These are phyloP conservation scores for Heliocidaris tuberculata DNA, from an alignment of 35 echinoderm and acorn worm species.

Conservation along the genomic window DNA sequence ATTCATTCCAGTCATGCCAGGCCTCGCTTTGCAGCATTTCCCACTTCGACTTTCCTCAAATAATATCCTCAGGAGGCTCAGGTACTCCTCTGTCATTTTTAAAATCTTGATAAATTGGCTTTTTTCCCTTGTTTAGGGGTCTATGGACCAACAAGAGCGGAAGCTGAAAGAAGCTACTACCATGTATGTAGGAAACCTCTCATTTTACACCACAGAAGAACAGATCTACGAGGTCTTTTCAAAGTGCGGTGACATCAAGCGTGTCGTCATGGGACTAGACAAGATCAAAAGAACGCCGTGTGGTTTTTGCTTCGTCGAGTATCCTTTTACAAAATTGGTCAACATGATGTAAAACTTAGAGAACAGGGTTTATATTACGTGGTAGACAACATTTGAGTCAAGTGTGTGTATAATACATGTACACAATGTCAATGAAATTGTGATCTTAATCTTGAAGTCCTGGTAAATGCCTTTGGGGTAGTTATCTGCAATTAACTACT, in stretches of 20 bases:
- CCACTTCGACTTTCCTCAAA: too few relatives aligned
- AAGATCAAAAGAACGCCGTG: slow-evolving; percentile 94
- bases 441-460: too few relatives aligned
- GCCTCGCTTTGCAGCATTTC: too few relatives aligned
- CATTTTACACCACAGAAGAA: slow-evolving; percentile 91
- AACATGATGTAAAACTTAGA: neutral
- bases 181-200: slow-evolving; percentile 87
- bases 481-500: too few relatives aligned
- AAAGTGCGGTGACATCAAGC: slow-evolving; percentile 88
- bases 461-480: too few relatives aligned
- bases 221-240: slow-evolving; percentile 92
- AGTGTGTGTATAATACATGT: neutral
- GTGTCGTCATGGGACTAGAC: slow-evolving; percentile 94
- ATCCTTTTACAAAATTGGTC: slow-evolving; percentile 47
- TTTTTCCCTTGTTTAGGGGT: slow-evolving; percentile 47
- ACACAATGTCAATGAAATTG: neutral
- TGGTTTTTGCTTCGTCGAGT: slow-evolving; percentile 98
- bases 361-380: too few relatives aligned
- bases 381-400: neutral
- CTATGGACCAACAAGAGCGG: slow-evolving; percentile 73
- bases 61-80: too few relatives aligned
- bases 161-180: slow-evolving; percentile 63
- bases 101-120: too few relatives aligned
- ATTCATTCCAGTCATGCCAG: too few relatives aligned
- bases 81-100: too few relatives aligned